A percentile compares a stretch with the other conserved stretches of the same genome.
These are phyloP conservation scores for Aythya fuligula DNA, from an alignment of 2,797 vertebrate species.

Conservation along the genomic window DNA sequence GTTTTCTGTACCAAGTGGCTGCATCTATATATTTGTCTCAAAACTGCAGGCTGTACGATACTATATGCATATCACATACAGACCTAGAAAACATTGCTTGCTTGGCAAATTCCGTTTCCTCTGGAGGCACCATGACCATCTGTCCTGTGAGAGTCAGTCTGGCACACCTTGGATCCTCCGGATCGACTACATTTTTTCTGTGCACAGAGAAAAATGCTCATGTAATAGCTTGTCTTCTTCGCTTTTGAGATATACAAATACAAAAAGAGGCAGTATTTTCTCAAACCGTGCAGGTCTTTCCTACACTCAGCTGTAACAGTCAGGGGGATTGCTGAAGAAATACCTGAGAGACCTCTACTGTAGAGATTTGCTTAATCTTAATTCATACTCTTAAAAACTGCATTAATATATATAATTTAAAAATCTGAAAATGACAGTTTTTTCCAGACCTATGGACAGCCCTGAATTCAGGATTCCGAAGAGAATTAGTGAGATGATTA, in stretches of 20 bases:
- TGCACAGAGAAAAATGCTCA: conserved; percentile 44
- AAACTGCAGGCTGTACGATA: background rate
- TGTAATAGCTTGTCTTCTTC: background rate
- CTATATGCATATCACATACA: background rate
- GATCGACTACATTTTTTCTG: conserved; percentile 82
- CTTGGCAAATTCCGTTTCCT: conserved; percentile 89
- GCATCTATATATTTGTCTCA: background rate
- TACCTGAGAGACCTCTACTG: background rate
- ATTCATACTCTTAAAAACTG: background rate
- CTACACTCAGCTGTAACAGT: background rate
- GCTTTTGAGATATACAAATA: background rate
- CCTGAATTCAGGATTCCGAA: background rate
- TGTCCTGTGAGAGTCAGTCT: conserved; percentile 87
- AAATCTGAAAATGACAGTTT: background rate
- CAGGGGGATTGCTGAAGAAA: background rate
- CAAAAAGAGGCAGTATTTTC: background rate
- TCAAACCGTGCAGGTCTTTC: background rate
- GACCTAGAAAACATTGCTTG: conserved; percentile 94
- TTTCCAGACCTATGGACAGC: background rate
- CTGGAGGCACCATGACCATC: conserved; percentile 84
- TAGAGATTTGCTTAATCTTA: background rate
- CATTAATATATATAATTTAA: background rate
- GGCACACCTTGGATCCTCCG: conserved; percentile 87
- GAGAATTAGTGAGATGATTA: background rate
- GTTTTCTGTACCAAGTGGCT: background rate